A percentile compares a stretch with the other conserved stretches of the same genome.
These are phyloP conservation scores for Morpho deidamia DNA, from an alignment of 2,888 invertebrate genomes.

Conservation along the genomic window DNA sequence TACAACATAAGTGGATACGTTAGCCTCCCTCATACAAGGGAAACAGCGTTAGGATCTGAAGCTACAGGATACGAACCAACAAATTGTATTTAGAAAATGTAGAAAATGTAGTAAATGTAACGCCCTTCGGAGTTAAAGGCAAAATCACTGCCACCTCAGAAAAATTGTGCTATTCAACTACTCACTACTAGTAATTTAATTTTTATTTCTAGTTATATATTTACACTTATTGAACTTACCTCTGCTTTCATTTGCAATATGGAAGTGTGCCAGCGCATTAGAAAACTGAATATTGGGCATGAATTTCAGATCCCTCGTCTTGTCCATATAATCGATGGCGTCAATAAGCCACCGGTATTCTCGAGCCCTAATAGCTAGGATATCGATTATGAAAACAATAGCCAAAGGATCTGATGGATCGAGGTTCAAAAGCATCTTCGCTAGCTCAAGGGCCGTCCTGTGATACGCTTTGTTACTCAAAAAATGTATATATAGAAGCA, in stretches of 20 bases:
- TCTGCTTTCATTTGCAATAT: slow-evolving; percentile 35
- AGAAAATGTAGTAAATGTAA: too few species aligned
- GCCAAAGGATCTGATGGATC: slow-evolving; percentile 89
- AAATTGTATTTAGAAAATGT: too few species aligned
- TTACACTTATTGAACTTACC: slow-evolving; percentile 28
- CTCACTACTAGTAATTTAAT: too few species aligned
- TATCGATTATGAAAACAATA: slow-evolving; percentile 86
- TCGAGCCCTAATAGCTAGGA: slow-evolving; percentile 85
- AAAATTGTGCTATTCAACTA: too few species aligned
- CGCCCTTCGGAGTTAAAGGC: too few species aligned
- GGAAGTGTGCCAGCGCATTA: slow-evolving; percentile 45
- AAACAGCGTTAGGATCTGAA: too few species aligned
- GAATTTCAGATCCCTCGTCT: slow-evolving; percentile 32
- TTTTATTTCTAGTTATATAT: not conserved
- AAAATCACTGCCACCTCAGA: too few species aligned
- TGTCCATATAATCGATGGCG: slow-evolving; percentile 35
- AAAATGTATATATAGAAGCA: slow-evolving; percentile 87
- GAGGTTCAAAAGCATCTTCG: slow-evolving; percentile 86
- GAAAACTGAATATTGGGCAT: slow-evolving; percentile 54
- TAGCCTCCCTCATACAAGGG: too few species aligned
- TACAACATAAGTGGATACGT: too few species aligned
- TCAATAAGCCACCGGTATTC: slow-evolving; percentile 84
- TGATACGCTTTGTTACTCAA: slow-evolving; percentile 89
- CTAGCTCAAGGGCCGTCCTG: slow-evolving; percentile 90
- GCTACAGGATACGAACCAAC: too few species aligned